phyloP scores from a whole-genome alignment of 2,888 invertebrate species.

The Pammene fasciana region DNA sequence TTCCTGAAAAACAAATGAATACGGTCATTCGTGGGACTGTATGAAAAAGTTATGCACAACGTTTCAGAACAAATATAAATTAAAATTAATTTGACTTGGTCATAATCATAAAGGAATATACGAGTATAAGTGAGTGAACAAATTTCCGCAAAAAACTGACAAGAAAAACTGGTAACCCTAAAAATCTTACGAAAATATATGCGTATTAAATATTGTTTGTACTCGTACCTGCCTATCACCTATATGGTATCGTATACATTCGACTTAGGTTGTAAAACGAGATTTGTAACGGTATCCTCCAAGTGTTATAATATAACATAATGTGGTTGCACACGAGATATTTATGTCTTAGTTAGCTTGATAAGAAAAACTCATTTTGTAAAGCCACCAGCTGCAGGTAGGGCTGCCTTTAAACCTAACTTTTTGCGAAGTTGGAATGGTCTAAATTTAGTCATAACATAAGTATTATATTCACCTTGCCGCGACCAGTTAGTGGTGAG shows the following conservation, averaged over 20 bases:
- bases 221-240: no score
- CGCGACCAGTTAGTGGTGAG: slow-evolving; percentile 25
- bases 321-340: slow-evolving; percentile 2
- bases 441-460: slow-evolving; percentile 35
- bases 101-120: no score
- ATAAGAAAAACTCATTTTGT: not conserved
- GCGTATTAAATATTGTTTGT: no score
- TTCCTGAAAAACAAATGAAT: slow-evolving; percentile 55
- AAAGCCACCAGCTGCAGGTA: slow-evolving; percentile 1
- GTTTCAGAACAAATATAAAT: no score
- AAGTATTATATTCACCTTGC: slow-evolving; percentile 37
- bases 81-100: no score
- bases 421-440: slow-evolving; percentile 24
- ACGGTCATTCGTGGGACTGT: no score
- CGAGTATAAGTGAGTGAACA: no score
- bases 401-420: slow-evolving; percentile 5
- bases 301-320: not conserved
- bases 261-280: not conserved
- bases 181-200: no score
- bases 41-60: no score
- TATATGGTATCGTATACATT: no score
- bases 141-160: no score
- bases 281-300: slow-evolving; percentile 9
- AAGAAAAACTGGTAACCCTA: no score
- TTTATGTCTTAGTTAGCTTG: not conserved